Evolutionary conservation across 2,113 vertebrate genomes (phyloP), one percentile per base, ranked within the genome.

Genomic region (Oxyruncus cristatus): DNA sequence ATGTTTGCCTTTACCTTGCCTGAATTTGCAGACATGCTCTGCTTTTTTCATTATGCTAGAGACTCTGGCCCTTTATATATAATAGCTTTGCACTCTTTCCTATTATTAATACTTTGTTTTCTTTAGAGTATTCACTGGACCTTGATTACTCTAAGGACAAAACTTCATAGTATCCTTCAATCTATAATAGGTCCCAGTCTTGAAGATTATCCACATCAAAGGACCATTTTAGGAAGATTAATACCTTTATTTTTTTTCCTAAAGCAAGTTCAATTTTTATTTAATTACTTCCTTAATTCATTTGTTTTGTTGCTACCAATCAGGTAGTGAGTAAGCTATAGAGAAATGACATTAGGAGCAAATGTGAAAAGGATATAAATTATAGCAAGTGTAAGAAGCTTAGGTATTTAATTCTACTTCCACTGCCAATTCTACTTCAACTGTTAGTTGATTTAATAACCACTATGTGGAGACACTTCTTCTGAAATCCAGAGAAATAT

Each of bases 21-120:
- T 84, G 90, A 95, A 93, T 98, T 97, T 96, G 78, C 68, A 96
- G 96, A 79, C 52, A n/a, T 89, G 82, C 71, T 37, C 55, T 92
- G 62, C 78, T 96, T 97, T 95, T 97, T 98, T 98, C 94, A 97
- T 95, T 97, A 73, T 59, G 26, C 46, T 88, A 37, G 75, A 95
- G 88, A 91, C 52, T 90, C 97, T 97, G 82, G 76, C 90, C 53
- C 89, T 96, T 77, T 52, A 71, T 83, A 87, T 93, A 77, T 96
- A 96, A 93, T 91, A 96, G 83, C 85, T 95, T 93, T 94, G 72
- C 86, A 92, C 81, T 94, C 42, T 96, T 93, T 95, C 42, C 41
- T 89, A 4, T 89, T 97, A 86, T 96, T 96, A 97, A 96, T 94
- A 81, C 71, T 90, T 93, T 2, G 3, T 39, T 47, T 96, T 89